phyloP scores from a whole-genome alignment of 2,113 vertebrate genomes.

The Dryoscopus gambensis region DNA sequence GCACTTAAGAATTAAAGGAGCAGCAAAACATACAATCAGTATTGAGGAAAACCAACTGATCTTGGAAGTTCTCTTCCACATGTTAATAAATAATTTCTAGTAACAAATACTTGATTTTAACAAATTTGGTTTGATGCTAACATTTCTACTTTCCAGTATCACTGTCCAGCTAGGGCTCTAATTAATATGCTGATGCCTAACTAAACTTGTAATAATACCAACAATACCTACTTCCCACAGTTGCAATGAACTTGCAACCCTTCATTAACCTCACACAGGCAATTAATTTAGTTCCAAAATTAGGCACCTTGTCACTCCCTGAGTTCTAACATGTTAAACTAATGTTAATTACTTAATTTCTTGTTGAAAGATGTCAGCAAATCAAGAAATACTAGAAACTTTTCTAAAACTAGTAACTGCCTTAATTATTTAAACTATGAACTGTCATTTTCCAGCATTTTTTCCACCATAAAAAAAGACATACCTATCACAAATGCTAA shows the following conservation, averaged over 20 bases:
- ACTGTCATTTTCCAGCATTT: not conserved
- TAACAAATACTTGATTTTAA: not conserved
- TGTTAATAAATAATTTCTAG: not conserved
- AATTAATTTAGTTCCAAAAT: not conserved
- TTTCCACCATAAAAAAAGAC: not conserved
- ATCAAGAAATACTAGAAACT: not conserved
- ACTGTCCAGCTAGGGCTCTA: not conserved
- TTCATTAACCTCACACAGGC: not conserved
- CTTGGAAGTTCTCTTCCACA: not conserved
- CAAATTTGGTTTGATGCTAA: not conserved
- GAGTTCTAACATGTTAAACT: not conserved
- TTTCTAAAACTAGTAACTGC: not conserved
- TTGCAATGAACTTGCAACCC: not conserved
- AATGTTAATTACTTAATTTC: not conserved
- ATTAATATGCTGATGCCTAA: not conserved
- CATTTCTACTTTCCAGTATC: not conserved
- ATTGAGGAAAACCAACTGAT: not conserved
- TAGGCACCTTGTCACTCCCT: not conserved
- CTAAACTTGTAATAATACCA: not conserved
- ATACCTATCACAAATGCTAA: constrained; percentile 92
- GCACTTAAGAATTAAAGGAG: not conserved
- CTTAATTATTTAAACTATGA: not conserved
- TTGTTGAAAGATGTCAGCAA: not conserved
- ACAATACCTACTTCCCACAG: not conserved
- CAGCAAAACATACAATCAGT: not conserved